Evolutionary conservation across 2,797 vertebrate species (phyloP).

Genomic region (Myotis vivesi): DNA sequence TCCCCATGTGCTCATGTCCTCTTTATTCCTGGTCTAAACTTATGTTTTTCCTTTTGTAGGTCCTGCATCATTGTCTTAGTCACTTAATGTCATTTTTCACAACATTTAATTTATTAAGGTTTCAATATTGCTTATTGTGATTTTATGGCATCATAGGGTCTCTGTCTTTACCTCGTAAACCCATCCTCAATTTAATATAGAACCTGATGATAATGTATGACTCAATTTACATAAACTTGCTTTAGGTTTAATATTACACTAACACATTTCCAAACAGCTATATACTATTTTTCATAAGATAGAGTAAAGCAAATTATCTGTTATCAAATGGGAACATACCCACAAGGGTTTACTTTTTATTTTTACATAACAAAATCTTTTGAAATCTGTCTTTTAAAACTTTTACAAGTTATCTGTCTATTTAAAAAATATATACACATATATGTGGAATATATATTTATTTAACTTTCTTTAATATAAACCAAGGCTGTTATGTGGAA

Average conservation of each 20-base stretch:
- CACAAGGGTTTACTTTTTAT: not conserved
- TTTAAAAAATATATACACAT: not conserved
- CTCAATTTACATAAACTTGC: not conserved
- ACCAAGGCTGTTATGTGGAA: not conserved
- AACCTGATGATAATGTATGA: not conserved
- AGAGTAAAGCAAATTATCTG: not conserved
- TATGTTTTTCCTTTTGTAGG: not conserved
- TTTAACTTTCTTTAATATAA: not conserved
- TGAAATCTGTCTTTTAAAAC: constrained; percentile 25
- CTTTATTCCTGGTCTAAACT: not conserved
- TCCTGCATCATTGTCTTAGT: not conserved
- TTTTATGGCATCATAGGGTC: not conserved
- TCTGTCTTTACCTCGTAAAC: constrained; percentile 7
- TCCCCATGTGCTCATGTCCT: not conserved
- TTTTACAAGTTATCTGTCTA: constrained; percentile 13
- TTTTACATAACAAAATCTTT: constrained; percentile 5
- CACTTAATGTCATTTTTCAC: not conserved
- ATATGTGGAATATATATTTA: not conserved
- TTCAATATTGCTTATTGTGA: not conserved
- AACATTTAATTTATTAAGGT: constrained; percentile 1
- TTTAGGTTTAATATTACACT: not conserved
- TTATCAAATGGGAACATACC: constrained; percentile 7
- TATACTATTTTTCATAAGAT: not conserved
- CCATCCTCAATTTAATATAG: not conserved
- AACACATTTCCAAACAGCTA: not conserved